phyloP scores from a whole-genome alignment of 2,888 invertebrate species.

The Oligia fasciuncula region DNA sequence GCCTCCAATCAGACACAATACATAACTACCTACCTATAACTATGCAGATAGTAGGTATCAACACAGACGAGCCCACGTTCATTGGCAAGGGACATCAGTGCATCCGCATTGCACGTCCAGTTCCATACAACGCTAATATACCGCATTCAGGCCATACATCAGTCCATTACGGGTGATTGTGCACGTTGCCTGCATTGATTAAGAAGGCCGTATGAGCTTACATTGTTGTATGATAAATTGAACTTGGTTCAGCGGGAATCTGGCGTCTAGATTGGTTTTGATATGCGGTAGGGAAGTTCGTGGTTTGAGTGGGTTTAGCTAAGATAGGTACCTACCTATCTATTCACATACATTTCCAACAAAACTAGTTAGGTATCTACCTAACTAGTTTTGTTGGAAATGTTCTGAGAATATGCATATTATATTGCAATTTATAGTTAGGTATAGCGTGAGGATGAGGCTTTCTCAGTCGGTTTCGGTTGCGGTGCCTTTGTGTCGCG shows the following conservation, averaged over 20 bases:
- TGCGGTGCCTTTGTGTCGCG: too few relatives aligned
- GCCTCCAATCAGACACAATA: conserved; percentile 16
- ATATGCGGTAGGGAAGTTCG: conserved; percentile 22
- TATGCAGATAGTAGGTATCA: conserved; percentile 22
- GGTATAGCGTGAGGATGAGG: too few relatives aligned
- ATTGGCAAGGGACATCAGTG: conserved; percentile 81
- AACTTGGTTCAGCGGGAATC: conserved; percentile 46
- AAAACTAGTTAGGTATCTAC: too few relatives aligned
- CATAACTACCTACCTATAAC: conserved; percentile 11
- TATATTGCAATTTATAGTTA: conserved; percentile 2
- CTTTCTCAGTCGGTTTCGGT: neutral
- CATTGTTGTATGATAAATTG: conserved; percentile 73
- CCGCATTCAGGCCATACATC: conserved; percentile 78
- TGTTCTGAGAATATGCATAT: neutral
- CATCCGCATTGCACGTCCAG: conserved; percentile 78
- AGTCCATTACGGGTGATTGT: conserved; percentile 85
- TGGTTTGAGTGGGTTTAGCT: conserved; percentile 4
- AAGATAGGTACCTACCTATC: neutral
- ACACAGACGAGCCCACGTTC: conserved; percentile 76
- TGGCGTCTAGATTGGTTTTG: conserved; percentile 39
- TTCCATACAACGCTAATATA: conserved; percentile 63
- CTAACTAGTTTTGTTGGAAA: neutral
- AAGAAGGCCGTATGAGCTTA: conserved; percentile 77
- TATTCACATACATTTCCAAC: too few relatives aligned
- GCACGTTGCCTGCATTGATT: conserved; percentile 83